A percentile compares a stretch with the other conserved stretches of the same genome.
Conservation (phyloP, 2,888 invertebrate species). For the Lobophora halterata region DNA sequence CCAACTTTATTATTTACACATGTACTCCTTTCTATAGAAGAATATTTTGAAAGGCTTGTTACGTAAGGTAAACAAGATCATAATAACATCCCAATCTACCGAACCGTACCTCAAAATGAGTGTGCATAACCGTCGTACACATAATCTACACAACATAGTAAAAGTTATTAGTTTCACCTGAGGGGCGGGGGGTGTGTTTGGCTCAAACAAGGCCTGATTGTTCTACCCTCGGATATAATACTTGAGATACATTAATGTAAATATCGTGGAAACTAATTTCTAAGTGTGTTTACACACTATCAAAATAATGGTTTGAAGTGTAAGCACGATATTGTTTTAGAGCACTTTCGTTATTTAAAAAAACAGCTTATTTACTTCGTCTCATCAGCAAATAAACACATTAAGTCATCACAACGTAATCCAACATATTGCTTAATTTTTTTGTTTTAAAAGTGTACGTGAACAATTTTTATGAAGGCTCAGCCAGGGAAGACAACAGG, state of each 20-base stretch:
- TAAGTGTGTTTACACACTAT: constrained; percentile 12
- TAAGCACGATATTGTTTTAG: background rate
- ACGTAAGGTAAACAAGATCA: too few species aligned
- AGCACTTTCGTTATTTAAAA: too few species aligned
- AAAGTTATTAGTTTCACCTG: constrained; percentile 71
- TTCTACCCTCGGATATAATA: constrained; percentile 42
- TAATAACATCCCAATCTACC: constrained; percentile 10
- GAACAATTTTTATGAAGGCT: too few species aligned
- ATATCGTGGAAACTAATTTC: constrained; percentile 23
- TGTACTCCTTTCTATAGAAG: too few species aligned
- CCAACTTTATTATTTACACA: too few species aligned
- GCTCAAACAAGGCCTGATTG: constrained; percentile 64
- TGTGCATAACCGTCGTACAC: constrained; percentile 17
- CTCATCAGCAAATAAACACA: too few species aligned
- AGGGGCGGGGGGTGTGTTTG: constrained; percentile 63
- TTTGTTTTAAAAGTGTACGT: too few species aligned
- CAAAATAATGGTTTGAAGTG: constrained; percentile 4
- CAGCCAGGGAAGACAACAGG: too few species aligned
- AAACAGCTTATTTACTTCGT: too few species aligned
- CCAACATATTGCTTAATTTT: too few species aligned
- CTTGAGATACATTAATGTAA: constrained; percentile 19
- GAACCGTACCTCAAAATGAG: constrained; percentile 5
- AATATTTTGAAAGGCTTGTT: too few species aligned
- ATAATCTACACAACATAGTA: constrained; percentile 27
- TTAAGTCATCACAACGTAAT: too few species aligned